Base-by-base conservation (phyloP, 2,888 invertebrate species). In the Linnaemya vulpina region DNA sequence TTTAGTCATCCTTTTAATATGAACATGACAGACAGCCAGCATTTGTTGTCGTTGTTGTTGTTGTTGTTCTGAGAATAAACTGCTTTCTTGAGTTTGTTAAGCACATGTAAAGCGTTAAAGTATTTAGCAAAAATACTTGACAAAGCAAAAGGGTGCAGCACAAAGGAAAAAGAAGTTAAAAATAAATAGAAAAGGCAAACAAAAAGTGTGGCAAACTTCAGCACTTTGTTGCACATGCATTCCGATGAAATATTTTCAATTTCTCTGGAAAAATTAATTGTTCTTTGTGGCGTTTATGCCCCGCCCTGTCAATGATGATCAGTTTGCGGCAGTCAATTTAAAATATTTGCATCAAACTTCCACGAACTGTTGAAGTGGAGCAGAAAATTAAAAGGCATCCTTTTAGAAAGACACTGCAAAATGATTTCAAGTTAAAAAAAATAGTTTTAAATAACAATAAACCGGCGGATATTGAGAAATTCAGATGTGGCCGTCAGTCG, bases 111-210 rank as follows among this genome's bases (percentile, higher is more conserved):
- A 76, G 79, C 80, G 76, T 84, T 53, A 73, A 80, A 84, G 65
- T 80, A 76, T 76, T 84, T 80, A 80, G 60, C 75, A 80, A 73
- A 76, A 84, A 76, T 84, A 80, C 84, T 67, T 62, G n/a, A n/a
- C n/a, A n/a, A n/a, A n/a, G n/a, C n/a, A n/a, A n/a, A n/a, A n/a
- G 60, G 60, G 71, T 71, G 9, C 38, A 53, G 53, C 15, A 20
- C 25, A 63, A 68, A 13, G 20, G 30, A 13, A 9, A 30, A 70
- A 53, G 15, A 20, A 40, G 20, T 51, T 13, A 35, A 10, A 74
- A 25, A n/a, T 40, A 13, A 40, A 40, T 40, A 25, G 13, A 43
- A 40, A 20, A 62, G 46, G 13, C 20, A 73, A 67, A 35, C 38
- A 30, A 38, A 30, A 38, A 17, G 63, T 65, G 65, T 55, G 13